Base-by-base conservation (phyloP, 2,888 invertebrate genomes). In the Drosophila fungiperda region DNA sequence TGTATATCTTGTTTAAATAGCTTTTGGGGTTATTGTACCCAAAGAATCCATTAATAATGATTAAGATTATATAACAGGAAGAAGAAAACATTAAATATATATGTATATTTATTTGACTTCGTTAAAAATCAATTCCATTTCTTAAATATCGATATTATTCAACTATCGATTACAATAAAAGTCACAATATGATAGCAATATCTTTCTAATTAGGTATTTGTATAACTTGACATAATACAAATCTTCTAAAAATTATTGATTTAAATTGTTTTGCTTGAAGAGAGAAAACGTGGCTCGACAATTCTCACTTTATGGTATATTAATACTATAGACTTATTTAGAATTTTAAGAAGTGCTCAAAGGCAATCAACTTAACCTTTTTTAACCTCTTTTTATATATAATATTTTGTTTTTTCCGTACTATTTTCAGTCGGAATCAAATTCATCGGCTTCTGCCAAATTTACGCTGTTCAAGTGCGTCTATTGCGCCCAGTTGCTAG, bases 401-500 rank as follows among this genome's bases (percentile, higher is more conserved):
- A 2, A n/a, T 26, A n/a, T 60, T 8, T 55, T 32, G 8, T 36
- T 0, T n/a, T 20, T 54, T 40, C 5, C 23, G 53, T 45, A 17
- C 77, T 49, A 20, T 35, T 80, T 72, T 17, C 80, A 92, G 92
- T 91, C 92, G 53, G 92, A 92, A 80, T 92, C 91, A 35, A 91
- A 89, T 70, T 91, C 93, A 42, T 93, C 94, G 71, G 91, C 90
- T 50, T 91, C 86, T 23, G 89, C 91, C 26, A 92, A 92, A 70
- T 90, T 91, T 55, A 88, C 92, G 20, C 85, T 92, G 15, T 90
- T 91, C 55, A 95, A 94, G 92, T 95, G 95, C 90, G 94, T 94
- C 73, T 94, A 94, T 90, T 95, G 95, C 91, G 91, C 90, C 36
- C 94, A 94, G 86, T 86, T 93, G 50, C 93, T 96, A 58, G 94